Percentiles rank a stretch among this genome's conserved stretches.
Evolutionary conservation across 2,797 vertebrate species (phyloP).

Genomic region (Parauchenoglanis ngamensis): DNA sequence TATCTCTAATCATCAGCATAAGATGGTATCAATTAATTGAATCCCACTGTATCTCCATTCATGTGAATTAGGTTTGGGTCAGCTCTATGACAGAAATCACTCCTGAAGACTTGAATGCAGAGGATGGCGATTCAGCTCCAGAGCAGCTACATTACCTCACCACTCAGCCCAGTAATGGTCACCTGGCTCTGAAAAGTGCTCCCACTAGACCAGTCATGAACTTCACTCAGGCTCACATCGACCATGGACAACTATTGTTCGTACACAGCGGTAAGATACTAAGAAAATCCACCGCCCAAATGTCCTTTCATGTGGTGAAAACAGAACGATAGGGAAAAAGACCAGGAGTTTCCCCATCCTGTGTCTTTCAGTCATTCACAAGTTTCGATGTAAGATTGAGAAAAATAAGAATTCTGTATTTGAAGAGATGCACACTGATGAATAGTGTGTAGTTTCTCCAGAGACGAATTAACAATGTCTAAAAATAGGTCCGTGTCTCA

Average conservation of each 20-base stretch:
- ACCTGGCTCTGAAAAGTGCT: conserved; percentile 83
- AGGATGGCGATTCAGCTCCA: conserved; percentile 79
- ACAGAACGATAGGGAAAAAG: neutral
- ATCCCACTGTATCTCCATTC: neutral
- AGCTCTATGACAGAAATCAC: conserved; percentile 85
- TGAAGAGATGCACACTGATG: neutral
- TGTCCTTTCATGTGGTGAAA: neutral
- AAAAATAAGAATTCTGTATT: neutral
- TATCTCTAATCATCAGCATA: neutral
- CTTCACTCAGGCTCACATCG: conserved; percentile 87
- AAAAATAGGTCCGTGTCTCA: neutral
- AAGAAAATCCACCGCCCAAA: conserved; percentile 43
- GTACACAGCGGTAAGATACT: conserved; percentile 80
- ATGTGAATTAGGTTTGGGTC: conserved; percentile 82
- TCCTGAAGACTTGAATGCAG: conserved; percentile 74
- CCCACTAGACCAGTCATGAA: conserved; percentile 79
- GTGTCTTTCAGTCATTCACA: neutral
- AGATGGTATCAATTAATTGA: neutral
- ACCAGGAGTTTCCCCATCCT: neutral
- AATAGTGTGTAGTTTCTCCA: neutral
- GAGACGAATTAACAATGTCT: neutral
- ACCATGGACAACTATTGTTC: conserved; percentile 82
- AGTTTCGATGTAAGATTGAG: too few relatives aligned
- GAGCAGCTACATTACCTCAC: conserved; percentile 80
- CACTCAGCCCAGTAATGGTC: conserved; percentile 85